Percentiles rank a stretch among this genome's conserved stretches.
Evolutionary conservation across 2,113 vertebrate species (phyloP).

Genomic region (Corapipo altera): DNA sequence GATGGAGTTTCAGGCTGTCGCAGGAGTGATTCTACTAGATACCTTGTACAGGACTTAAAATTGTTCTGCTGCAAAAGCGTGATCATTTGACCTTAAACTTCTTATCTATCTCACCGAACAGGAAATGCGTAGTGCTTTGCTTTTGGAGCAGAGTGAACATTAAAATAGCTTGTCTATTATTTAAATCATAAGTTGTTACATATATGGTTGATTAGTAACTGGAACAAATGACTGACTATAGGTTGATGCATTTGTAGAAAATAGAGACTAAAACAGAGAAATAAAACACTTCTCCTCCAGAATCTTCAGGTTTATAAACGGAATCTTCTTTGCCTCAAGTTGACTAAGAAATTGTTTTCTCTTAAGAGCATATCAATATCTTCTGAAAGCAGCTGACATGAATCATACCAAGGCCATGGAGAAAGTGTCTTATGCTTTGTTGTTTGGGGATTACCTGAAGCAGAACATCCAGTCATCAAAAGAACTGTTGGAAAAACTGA

Average conservation of each 20-base stretch:
- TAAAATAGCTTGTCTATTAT: background rate
- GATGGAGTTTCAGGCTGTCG: background rate
- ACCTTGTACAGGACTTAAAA: background rate
- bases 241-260: background rate
- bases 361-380: slow-evolving; percentile 88
- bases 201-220: background rate
- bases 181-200: background rate
- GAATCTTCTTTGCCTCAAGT: background rate
- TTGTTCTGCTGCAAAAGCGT: background rate
- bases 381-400: slow-evolving; percentile 86
- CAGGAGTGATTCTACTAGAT: background rate
- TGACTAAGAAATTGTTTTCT: slow-evolving; percentile 33
- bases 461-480: slow-evolving; percentile 88
- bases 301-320: background rate
- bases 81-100: background rate
- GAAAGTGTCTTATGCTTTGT: slow-evolving; percentile 91
- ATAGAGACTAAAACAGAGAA: background rate
- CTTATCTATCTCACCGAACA: background rate
- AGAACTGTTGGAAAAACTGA: slow-evolving; percentile 91
- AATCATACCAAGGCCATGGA: slow-evolving; percentile 93
- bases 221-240: background rate
- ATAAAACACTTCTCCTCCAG: background rate
- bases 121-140: background rate
- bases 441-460: slow-evolving; percentile 92
- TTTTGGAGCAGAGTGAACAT: background rate